phyloP scores from a whole-genome alignment of 2,113 vertebrate genomes.

The Pseudopipra pipra region DNA sequence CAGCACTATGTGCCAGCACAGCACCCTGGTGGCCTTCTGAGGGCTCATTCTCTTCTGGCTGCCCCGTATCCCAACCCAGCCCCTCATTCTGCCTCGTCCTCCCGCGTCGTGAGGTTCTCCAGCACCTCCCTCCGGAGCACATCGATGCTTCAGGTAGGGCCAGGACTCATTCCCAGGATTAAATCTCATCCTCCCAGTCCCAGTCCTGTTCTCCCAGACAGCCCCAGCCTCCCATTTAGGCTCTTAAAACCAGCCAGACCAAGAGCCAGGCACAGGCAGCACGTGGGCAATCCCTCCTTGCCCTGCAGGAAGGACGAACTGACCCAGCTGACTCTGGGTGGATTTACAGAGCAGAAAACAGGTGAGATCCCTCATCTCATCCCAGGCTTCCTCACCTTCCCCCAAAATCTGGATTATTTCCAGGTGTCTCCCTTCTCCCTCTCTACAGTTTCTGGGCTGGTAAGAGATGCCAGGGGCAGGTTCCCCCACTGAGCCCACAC shows the following conservation, averaged over 20 bases:
- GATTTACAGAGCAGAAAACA: neutral
- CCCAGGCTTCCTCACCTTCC: neutral
- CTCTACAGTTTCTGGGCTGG: too few species aligned
- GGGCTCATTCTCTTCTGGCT: too few species aligned
- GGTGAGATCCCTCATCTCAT: neutral
- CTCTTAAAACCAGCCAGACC: neutral
- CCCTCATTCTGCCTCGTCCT: too few species aligned
- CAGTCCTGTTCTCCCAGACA: neutral
- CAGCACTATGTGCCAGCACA: too few species aligned
- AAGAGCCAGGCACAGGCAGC: neutral
- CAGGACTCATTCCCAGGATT: neutral
- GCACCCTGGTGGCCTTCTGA: too few species aligned
- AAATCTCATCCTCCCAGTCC: too few species aligned
- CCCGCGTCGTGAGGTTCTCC: too few species aligned
- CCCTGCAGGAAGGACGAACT: neutral
- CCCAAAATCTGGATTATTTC: neutral
- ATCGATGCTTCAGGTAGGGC: too few species aligned
- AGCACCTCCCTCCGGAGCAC: neutral
- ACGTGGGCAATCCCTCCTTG: neutral
- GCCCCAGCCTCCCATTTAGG: neutral
- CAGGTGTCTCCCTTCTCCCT: too few species aligned
- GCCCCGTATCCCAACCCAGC: too few species aligned
- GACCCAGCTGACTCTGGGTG: neutral
- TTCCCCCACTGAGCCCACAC: too few species aligned
- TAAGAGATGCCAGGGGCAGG: too few species aligned